These are phyloP conservation scores for Centropristis striata DNA, from an alignment of 2,113 vertebrate species.

Conservation along the genomic window DNA sequence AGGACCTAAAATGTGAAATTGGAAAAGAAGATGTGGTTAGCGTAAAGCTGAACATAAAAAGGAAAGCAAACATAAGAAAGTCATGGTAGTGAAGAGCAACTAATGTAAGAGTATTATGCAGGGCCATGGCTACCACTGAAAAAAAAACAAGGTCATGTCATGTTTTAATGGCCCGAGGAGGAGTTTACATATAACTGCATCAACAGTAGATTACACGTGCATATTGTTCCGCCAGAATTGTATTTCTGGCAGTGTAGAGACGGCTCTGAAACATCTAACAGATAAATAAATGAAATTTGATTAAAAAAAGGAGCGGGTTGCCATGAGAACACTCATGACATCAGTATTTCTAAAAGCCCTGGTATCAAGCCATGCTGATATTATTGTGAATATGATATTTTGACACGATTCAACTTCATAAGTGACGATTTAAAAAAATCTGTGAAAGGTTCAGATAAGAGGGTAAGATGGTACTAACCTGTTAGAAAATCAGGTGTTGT, in stretches of 20 bases:
- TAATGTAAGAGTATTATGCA: not conserved
- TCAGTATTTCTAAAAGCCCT: not conserved
- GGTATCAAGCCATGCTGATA: not conserved
- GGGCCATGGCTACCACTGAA: not conserved
- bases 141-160: not conserved
- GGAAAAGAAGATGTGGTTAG: conserved; percentile 6
- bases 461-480: not conserved
- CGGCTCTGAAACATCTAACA: not conserved
- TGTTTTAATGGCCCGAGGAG: not conserved
- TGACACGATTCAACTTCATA: not conserved
- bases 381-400: not conserved
- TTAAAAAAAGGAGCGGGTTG: too few relatives aligned
- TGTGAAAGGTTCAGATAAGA: not conserved
- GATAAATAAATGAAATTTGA: not conserved
- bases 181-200: conserved; percentile 13
- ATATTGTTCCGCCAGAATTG: not conserved
- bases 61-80: not conserved
- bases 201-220: not conserved
- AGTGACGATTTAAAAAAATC: not conserved
- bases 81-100: not conserved
- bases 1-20: conserved; percentile 13
- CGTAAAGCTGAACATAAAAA: conserved; percentile 9
- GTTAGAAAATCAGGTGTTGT: not conserved
- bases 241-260: not conserved
- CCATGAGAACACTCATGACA: not conserved